Evolutionary conservation across 1,140 invertebrate species (phyloP), one percentile per base, ranked within the genome.

Genomic region (Ooceraea biroi): DNA sequence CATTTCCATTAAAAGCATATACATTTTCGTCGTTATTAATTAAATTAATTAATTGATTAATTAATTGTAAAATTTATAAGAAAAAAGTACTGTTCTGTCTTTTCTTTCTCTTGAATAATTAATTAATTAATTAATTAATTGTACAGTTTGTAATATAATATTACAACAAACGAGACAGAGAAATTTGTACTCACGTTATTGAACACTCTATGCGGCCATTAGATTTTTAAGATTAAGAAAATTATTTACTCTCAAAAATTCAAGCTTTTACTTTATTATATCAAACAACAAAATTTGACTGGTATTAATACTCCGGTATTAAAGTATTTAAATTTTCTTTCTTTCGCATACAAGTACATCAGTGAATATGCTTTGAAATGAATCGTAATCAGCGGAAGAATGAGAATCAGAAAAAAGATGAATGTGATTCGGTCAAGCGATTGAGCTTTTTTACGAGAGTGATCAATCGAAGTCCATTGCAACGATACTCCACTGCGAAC

Each of bases 391-490:
- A 57, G 36, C 11, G 50, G 27, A 69, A 46, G 50, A 69, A 41
- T 52, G n/a, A 11, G n/a, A 36, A 36, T 14, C 46, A 36, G 41
- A 57, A 80, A 57, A 69, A 80, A 80, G 63, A 80, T 80, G 50
- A 57, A 58, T 52, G 48, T 30, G 17, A 57, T 46, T 55, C 30
- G 27, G 65, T 52, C 60, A 17, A 17, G 44, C 25, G 50, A 57
- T 44, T 17, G 60, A 69, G n/a, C 19, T 17, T 74, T 74, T 74
- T 82, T 82, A 48, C 27, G 3, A 57, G 4, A 2, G 46, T 72
- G 58, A 87, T 84, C 66, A 44, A 86, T 87, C 78, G 84, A 12
- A 8, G 58, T 48, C 30, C 57, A 60, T 71, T 74, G 72, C 77
- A 50, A 48, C 55, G n/a, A 46, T 25, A 7, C 36, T 36, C 36